phyloP scores from a whole-genome alignment of 2,113 vertebrate genomes.

The Menura novaehollandiae region DNA sequence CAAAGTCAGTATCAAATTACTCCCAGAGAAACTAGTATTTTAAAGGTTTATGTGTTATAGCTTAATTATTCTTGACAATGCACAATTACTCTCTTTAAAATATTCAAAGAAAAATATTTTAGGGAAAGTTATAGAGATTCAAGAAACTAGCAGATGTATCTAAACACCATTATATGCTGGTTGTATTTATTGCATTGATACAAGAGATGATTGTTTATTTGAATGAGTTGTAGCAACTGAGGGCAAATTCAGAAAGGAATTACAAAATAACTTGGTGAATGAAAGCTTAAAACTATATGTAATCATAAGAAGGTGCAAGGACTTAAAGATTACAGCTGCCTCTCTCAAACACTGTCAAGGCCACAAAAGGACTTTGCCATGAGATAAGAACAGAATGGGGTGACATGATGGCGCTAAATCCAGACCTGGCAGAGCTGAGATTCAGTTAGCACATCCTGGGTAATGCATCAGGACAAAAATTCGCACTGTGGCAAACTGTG shows the following conservation, averaged over 20 bases:
- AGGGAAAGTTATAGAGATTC: not conserved
- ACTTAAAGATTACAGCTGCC: not conserved
- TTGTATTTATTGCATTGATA: not conserved
- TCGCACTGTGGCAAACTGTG: not conserved
- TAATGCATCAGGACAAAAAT: not conserved
- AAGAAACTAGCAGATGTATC: not conserved
- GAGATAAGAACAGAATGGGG: not conserved
- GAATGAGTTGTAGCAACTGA: not conserved
- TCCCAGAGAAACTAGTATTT: not conserved
- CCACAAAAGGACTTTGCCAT: not conserved
- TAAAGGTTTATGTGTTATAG: not conserved
- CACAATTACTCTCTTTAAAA: not conserved
- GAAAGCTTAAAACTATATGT: not conserved
- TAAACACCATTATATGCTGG: not conserved
- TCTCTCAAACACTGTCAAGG: not conserved
- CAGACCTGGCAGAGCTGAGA: not conserved
- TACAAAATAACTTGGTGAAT: not conserved
- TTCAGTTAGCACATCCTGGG: not conserved
- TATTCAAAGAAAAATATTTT: not conserved
- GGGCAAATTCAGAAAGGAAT: not conserved
- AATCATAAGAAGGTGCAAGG: not conserved
- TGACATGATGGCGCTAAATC: not conserved
- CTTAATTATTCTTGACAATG: not conserved
- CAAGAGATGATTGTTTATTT: not conserved
- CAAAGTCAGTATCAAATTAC: not conserved